Evolutionary conservation across 2,888 invertebrate species (phyloP).

Genomic region (Strigamia maritima): DNA sequence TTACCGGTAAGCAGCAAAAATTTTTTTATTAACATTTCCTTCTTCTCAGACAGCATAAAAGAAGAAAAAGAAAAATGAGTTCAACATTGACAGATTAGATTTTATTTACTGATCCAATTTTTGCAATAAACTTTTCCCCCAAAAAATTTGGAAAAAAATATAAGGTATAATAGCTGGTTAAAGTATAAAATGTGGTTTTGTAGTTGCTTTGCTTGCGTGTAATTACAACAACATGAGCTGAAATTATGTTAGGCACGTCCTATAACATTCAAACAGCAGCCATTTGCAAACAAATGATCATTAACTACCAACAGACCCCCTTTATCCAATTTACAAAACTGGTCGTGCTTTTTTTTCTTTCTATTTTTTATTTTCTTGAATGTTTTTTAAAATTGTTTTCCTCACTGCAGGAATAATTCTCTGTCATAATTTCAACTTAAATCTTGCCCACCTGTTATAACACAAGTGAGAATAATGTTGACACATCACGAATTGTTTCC

Average conservation of each 20-base stretch:
- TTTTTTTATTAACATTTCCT: background rate
- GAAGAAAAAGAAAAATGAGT: background rate
- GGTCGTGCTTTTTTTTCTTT: slow-evolving; percentile 6
- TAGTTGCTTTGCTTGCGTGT: slow-evolving; percentile 27
- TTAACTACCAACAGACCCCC: slow-evolving; percentile 31
- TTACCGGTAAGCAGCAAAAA: no score
- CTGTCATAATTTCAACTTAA: slow-evolving; percentile 13
- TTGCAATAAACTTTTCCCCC: background rate
- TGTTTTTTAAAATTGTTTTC: slow-evolving; percentile 4
- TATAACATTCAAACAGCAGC: slow-evolving; percentile 32
- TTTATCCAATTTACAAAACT: slow-evolving; percentile 31
- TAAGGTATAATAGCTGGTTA: slow-evolving; percentile 12
- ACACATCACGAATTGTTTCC: slow-evolving; percentile 18
- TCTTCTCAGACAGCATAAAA: background rate
- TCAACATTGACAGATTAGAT: background rate
- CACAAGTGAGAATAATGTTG: slow-evolving; percentile 25
- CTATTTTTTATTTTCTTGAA: background rate
- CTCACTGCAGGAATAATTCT: background rate
- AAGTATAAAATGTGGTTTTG: slow-evolving; percentile 31
- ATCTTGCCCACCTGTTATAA: slow-evolving; percentile 26
- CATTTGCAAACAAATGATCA: slow-evolving; percentile 32
- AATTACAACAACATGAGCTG: slow-evolving; percentile 30
- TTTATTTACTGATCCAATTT: background rate
- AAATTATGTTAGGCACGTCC: slow-evolving; percentile 34
- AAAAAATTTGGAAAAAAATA: background rate